phyloP scores from a whole-genome alignment of 2,797 vertebrate species.

The Acanthis flammea region DNA sequence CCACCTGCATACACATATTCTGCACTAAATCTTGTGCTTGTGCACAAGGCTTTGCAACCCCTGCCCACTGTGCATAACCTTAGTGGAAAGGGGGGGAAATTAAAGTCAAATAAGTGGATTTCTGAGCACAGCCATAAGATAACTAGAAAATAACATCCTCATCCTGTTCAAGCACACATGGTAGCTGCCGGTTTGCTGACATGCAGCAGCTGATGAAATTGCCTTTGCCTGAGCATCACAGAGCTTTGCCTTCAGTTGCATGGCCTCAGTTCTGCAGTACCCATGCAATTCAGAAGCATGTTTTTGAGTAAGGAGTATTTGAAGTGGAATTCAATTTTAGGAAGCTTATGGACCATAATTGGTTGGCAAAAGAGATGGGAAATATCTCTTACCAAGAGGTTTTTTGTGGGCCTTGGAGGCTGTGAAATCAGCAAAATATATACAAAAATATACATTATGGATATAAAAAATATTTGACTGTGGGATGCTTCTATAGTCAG shows the following conservation, averaged over 20 bases:
- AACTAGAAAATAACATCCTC: neutral
- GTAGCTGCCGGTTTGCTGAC: neutral
- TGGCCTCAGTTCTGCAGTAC: neutral
- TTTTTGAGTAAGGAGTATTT: neutral
- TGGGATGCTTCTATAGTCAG: neutral
- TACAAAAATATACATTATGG: neutral
- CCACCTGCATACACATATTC: neutral
- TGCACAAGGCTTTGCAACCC: neutral
- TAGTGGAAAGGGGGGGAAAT: neutral
- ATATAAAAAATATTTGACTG: neutral
- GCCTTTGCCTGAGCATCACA: neutral
- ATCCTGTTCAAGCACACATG: neutral
- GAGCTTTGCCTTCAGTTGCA: neutral
- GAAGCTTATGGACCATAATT: neutral
- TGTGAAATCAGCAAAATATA: neutral
- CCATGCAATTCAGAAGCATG: neutral
- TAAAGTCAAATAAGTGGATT: neutral
- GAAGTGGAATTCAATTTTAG: neutral
- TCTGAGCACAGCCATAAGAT: neutral
- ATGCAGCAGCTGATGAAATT: neutral
- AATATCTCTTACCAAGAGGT: neutral
- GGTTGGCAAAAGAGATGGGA: neutral
- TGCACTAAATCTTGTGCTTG: neutral
- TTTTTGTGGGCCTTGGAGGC: neutral
- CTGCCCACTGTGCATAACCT: neutral